Conservation (phyloP, 2,797 vertebrate genomes). For the Erethizon dorsatum region DNA sequence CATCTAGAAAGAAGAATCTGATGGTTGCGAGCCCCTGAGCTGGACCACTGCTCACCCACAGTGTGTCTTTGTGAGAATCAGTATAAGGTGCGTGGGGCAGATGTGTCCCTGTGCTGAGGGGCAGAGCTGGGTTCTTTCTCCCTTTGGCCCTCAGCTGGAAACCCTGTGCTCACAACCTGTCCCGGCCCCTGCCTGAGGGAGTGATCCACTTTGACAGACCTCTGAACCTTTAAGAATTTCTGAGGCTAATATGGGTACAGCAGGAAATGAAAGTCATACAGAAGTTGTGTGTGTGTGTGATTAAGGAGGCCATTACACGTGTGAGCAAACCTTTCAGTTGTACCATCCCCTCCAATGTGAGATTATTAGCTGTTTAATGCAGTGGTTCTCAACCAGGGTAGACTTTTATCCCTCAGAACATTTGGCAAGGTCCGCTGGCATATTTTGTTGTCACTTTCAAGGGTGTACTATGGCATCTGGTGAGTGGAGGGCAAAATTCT, state of each 20-base stretch:
- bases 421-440: slow-evolving; percentile 35
- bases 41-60: not conserved
- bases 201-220: not conserved
- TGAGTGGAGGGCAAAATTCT: not conserved
- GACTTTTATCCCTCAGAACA: not conserved
- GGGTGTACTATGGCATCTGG: not conserved
- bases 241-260: not conserved
- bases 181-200: not conserved
- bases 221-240: not conserved
- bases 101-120: not conserved
- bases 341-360: not conserved
- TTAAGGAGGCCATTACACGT: not conserved
- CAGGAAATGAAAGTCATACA: not conserved
- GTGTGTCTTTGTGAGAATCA: not conserved
- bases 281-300: not conserved
- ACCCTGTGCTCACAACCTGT: not conserved
- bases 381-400: slow-evolving; percentile 13
- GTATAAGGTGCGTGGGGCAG: not conserved
- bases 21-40: not conserved
- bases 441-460: not conserved
- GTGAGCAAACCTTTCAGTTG: slow-evolving; percentile 2
- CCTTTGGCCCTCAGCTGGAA: not conserved
- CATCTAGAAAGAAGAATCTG: not conserved
- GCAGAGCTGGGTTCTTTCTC: not conserved
- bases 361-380: slow-evolving; percentile 64